A percentile compares a stretch with the other conserved stretches of the same genome.
phyloP scores from a whole-genome alignment of 1,140 invertebrate species.

The Bombyx mori region DNA sequence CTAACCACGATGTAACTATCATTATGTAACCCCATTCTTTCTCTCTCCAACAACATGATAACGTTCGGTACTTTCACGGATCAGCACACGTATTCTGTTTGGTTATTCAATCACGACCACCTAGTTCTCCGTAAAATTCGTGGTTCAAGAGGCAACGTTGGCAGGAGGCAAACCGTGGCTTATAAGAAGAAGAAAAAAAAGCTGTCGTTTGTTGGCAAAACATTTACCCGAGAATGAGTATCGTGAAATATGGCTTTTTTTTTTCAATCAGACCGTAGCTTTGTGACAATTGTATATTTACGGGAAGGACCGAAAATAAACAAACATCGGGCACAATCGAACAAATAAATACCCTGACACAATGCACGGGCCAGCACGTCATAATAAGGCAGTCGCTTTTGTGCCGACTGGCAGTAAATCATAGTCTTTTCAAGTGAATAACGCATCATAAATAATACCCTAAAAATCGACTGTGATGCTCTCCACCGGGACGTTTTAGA shows the following conservation, averaged over 20 bases:
- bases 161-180: too few species aligned
- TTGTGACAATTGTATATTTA: constrained; percentile 59
- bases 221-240: constrained; percentile 44
- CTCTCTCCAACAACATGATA: constrained; percentile 50
- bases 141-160: too few species aligned
- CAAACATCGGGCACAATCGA: constrained; percentile 59
- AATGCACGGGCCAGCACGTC: constrained; percentile 60
- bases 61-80: constrained; percentile 35
- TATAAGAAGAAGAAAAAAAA: too few species aligned
- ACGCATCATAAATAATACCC: constrained; percentile 62
- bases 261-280: constrained; percentile 41
- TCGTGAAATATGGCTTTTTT: constrained; percentile 54
- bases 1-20: constrained; percentile 51
- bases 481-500: constrained; percentile 40
- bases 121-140: constrained; percentile 1
- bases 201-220: constrained; percentile 34
- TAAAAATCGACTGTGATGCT: constrained; percentile 42
- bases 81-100: constrained; percentile 30
- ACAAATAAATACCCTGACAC: constrained; percentile 60
- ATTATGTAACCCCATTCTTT: constrained; percentile 55
- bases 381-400: constrained; percentile 65
- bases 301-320: constrained; percentile 65
- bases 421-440: constrained; percentile 63
- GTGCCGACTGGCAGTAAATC: constrained; percentile 57
- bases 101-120: constrained; percentile 17